These are phyloP conservation scores for Neodiprion lecontei DNA, from an alignment of 1,140 invertebrate species.

Conservation along the genomic window DNA sequence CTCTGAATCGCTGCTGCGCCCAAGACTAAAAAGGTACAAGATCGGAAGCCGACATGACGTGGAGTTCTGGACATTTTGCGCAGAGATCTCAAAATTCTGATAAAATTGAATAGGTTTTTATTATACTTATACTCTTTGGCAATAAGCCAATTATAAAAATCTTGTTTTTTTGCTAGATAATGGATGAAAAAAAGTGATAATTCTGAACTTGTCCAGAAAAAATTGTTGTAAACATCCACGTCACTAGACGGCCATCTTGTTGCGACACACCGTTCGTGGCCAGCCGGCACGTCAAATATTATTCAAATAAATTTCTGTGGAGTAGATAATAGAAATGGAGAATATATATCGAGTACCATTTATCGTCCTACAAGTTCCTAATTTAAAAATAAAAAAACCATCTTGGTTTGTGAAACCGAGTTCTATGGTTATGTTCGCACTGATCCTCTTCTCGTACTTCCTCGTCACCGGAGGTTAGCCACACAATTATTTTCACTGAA, in stretches of 20 bases:
- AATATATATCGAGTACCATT: conserved; percentile 81
- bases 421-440: conserved; percentile 90
- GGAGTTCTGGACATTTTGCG: too few species aligned
- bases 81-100: too few species aligned
- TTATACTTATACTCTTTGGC: too few species aligned
- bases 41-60: too few species aligned
- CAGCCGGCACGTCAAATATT: neutral
- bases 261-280: neutral
- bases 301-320: neutral
- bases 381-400: conserved; percentile 90
- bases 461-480: conserved; percentile 94
- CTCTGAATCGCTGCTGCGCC: too few species aligned
- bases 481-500: conserved; percentile 19
- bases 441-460: conserved; percentile 95
- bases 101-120: too few species aligned
- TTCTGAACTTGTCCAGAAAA: too few species aligned
- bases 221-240: neutral
- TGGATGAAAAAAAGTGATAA: too few species aligned
- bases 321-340: conserved; percentile 70
- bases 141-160: too few species aligned
- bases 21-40: too few species aligned
- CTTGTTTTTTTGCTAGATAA: too few species aligned
- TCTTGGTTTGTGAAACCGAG: conserved; percentile 92
- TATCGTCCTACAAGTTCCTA: conserved; percentile 85
- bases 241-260: neutral